Evolutionary conservation across 53 echinoderm and acorn worm genomes (phyloP).

Genomic region (Patiria pectinifera): DNA sequence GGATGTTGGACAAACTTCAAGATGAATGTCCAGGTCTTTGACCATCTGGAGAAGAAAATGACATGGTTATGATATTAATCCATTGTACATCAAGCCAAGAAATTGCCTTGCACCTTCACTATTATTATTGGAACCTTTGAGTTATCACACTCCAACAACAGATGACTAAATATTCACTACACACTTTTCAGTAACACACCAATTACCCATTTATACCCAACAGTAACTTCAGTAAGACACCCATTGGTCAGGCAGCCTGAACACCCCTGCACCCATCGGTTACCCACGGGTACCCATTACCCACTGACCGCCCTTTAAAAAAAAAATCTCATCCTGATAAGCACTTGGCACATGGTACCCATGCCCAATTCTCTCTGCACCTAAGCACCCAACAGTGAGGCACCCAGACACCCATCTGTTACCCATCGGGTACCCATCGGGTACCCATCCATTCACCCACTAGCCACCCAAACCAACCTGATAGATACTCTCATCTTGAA

Average conservation of each 20-base stretch:
- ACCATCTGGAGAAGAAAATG: conserved; percentile 50
- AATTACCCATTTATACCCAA: too few relatives aligned
- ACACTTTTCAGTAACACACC: too few relatives aligned
- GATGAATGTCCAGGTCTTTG: conserved; percentile 68
- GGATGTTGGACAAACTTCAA: conserved; percentile 77
- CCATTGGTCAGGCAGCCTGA: too few relatives aligned
- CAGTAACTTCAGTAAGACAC: too few relatives aligned
- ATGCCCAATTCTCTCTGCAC: too few relatives aligned
- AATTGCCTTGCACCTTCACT: neutral
- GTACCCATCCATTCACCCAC: neutral
- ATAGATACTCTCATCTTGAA: neutral
- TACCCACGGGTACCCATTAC: too few relatives aligned
- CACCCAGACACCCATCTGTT: neutral
- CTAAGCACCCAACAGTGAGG: too few relatives aligned
- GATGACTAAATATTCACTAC: too few relatives aligned
- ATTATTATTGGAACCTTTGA: neutral
- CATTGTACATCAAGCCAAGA: neutral
- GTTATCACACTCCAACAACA: neutral
- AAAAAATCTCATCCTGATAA: too few relatives aligned
- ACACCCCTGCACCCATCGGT: too few relatives aligned
- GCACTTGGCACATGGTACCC: too few relatives aligned
- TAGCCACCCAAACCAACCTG: conserved; percentile 50
- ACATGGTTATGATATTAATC: neutral
- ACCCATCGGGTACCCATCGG: neutral
- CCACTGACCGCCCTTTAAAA: too few relatives aligned